Evolutionary conservation across 2,888 invertebrate genomes (phyloP).

Genomic region (Aphidoletes aphidimyza): DNA sequence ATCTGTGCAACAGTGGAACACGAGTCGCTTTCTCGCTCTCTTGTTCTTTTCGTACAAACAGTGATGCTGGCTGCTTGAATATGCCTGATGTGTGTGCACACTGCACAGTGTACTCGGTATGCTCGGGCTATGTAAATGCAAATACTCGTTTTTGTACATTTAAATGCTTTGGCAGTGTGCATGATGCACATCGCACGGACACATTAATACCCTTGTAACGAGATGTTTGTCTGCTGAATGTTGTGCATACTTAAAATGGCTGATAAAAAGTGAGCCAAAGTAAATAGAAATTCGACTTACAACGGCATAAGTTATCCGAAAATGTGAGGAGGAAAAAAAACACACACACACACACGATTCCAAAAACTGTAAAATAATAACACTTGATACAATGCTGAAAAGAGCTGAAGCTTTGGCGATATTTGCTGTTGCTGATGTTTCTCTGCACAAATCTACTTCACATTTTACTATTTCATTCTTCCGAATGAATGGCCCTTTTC

Average conservation of each 20-base stretch:
- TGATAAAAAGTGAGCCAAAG: background rate
- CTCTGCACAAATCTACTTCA: background rate
- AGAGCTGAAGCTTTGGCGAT: background rate
- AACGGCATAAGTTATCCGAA: background rate
- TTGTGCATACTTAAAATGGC: constrained; percentile 12
- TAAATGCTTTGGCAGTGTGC: background rate
- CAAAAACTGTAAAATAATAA: background rate
- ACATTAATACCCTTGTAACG: constrained; percentile 6
- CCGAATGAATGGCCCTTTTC: too few species aligned
- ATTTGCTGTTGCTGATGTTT: background rate
- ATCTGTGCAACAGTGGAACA: too few species aligned
- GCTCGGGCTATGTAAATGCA: background rate
- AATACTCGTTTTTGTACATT: background rate
- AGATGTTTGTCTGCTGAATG: background rate
- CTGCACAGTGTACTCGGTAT: background rate
- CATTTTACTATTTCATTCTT: too few species aligned
- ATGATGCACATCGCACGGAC: background rate
- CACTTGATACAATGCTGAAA: background rate
- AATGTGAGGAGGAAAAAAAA: background rate
- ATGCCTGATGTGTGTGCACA: too few species aligned
- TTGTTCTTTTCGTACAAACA: too few species aligned
- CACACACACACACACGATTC: too few species aligned
- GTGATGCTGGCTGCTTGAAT: too few species aligned
- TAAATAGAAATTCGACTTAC: background rate
- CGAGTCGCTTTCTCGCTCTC: too few species aligned